phyloP scores from a whole-genome alignment of 2,888 invertebrate genomes.

The Rhyacophila evoluta region DNA sequence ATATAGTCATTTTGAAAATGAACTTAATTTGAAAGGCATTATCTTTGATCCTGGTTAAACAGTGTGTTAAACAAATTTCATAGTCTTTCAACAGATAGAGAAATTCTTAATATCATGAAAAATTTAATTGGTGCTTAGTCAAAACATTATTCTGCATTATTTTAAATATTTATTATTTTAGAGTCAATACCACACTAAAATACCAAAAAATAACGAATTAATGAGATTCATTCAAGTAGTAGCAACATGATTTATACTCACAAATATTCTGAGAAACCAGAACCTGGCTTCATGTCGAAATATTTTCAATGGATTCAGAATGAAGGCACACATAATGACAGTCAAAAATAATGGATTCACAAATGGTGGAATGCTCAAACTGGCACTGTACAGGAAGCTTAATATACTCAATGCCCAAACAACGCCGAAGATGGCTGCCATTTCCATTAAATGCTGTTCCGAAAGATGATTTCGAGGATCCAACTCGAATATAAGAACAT shows the following conservation, averaged over 20 bases:
- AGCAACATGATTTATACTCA: conserved; percentile 72
- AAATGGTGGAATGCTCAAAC: conserved; percentile 91
- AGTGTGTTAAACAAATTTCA: too few species aligned
- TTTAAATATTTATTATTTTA: too few species aligned
- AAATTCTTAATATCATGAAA: too few species aligned
- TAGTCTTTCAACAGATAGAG: too few species aligned
- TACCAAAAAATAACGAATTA: too few species aligned
- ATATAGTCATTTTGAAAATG: too few species aligned
- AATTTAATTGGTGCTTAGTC: too few species aligned
- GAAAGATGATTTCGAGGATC: conserved; percentile 95
- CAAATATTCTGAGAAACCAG: conserved; percentile 92
- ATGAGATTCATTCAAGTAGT: too few species aligned
- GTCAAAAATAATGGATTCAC: conserved; percentile 90
- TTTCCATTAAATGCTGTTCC: conserved; percentile 95
- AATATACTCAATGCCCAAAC: conserved; percentile 94
- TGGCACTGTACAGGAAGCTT: conserved; percentile 81
- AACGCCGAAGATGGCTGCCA: conserved; percentile 93
- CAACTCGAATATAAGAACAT: conserved; percentile 96
- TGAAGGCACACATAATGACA: conserved; percentile 83
- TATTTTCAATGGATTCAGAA: conserved; percentile 93
- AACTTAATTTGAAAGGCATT: too few species aligned
- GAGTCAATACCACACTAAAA: too few species aligned
- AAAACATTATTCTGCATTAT: too few species aligned
- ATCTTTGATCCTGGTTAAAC: too few species aligned
- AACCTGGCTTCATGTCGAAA: conserved; percentile 93